These are phyloP conservation scores for Spea hammondii DNA, from an alignment of 2,797 vertebrate species.

Conservation along the genomic window DNA sequence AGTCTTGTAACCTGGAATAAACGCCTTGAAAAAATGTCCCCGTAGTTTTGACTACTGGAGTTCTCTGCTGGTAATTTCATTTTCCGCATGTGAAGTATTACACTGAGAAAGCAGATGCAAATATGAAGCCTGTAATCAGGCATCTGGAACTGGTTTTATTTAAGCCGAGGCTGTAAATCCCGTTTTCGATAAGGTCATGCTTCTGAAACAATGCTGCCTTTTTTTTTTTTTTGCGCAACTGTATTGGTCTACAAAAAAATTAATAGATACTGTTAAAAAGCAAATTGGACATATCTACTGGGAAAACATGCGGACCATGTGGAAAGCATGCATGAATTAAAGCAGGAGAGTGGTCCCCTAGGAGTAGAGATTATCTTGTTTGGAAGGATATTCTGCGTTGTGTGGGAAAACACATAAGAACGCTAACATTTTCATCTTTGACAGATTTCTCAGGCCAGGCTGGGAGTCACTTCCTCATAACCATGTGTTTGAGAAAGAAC, in stretches of 20 bases:
- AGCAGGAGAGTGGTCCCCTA: neutral
- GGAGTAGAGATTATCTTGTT: slow-evolving; percentile 27
- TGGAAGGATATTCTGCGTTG: slow-evolving; percentile 23
- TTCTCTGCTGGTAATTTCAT: slow-evolving; percentile 19
- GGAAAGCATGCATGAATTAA: slow-evolving; percentile 37
- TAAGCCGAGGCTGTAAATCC: slow-evolving; percentile 20
- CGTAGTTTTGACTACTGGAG: slow-evolving; percentile 3
- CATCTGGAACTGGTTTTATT: slow-evolving; percentile 22
- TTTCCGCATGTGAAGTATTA: slow-evolving; percentile 12
- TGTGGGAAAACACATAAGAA: slow-evolving; percentile 46
- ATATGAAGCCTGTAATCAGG: neutral
- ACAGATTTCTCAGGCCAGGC: slow-evolving; percentile 26
- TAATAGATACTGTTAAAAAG: slow-evolving; percentile 29
- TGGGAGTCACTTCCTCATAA: slow-evolving; percentile 22
- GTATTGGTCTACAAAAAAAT: slow-evolving; percentile 11
- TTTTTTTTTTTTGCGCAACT: neutral
- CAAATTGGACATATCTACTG: slow-evolving; percentile 16
- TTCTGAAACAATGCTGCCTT: slow-evolving; percentile 15
- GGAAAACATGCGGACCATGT: slow-evolving; percentile 40
- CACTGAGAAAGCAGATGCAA: slow-evolving; percentile 13
- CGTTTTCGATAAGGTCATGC: slow-evolving; percentile 17
- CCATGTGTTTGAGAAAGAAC: neutral
- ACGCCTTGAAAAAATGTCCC: too few relatives aligned
- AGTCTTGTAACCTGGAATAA: too few relatives aligned
- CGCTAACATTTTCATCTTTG: slow-evolving; percentile 26